Percentiles rank a stretch among this genome's conserved stretches.
Conservation (phyloP, 1,140 invertebrate genomes). For the Contarinia nasturtii region DNA sequence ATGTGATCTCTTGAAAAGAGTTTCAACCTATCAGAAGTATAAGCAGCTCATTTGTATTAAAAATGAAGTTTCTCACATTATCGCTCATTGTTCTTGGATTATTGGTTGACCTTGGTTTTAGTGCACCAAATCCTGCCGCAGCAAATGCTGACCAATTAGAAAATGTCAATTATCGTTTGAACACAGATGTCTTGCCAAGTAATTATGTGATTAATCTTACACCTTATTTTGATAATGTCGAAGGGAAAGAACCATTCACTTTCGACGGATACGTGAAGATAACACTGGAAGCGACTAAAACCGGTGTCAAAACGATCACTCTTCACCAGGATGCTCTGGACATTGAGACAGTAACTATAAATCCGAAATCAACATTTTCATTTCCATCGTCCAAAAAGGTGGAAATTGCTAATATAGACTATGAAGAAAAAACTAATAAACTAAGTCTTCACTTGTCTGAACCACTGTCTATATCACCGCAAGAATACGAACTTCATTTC, state of each 20-base stretch:
- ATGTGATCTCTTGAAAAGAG: too few relatives aligned
- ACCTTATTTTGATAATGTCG: conserved; percentile 31
- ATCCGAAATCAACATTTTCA: conserved; percentile 8
- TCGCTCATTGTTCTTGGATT: too few relatives aligned
- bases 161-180: conserved; percentile 29
- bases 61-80: too few relatives aligned
- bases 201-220: conserved; percentile 41
- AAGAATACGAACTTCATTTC: conserved; percentile 11
- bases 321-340: conserved; percentile 40
- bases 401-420: not conserved
- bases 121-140: too few relatives aligned
- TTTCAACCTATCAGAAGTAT: too few relatives aligned
- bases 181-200: conserved; percentile 34
- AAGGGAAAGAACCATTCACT: conserved; percentile 29
- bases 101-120: too few relatives aligned
- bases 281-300: conserved; percentile 14
- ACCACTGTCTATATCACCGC: conserved; percentile 2
- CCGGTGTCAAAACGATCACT: conserved; percentile 26
- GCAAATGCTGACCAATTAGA: too few relatives aligned
- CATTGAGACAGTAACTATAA: conserved; percentile 10
- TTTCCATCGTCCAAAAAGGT: conserved; percentile 12
- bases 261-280: conserved; percentile 41
- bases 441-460: conserved; percentile 8
- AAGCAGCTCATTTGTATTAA: too few relatives aligned
- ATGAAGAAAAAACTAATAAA: conserved; percentile 10